Evolutionary conservation across 2,888 invertebrate species (phyloP), one percentile per base, ranked within the genome.

Genomic region (Nesidiocoris tenuis): DNA sequence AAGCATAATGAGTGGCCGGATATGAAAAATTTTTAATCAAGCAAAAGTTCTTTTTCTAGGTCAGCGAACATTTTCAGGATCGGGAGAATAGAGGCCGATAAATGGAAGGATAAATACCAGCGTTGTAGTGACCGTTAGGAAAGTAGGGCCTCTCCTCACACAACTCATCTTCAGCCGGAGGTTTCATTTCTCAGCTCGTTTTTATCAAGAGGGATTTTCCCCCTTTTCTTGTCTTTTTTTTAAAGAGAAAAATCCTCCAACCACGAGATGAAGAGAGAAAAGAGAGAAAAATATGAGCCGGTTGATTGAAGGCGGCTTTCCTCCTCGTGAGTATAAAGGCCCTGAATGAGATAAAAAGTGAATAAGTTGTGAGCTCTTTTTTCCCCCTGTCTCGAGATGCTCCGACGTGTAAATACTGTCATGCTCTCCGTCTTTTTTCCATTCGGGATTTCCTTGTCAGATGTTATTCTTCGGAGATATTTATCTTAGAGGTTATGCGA

Each of bases 271-370:
- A 39, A 39, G 39, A 39, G 39, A 39, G 39, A 39, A 39, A 39
- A 12, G 39, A 12, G 39, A 39, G 39, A 39, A 39, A 39, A 39
- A 39, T 39, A 39, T 39, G 39, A 39, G 39, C 39, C 39, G 39
- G 39, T 39, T 39, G 39, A 39, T 39, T 39, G 39, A 39, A 39
- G 39, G 39, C 39, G 39, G 39, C 39, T 39, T 39, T 12, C 39
- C 39, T 39, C 39, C 39, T 39, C 3, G 39, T 39, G 39, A 39
- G 39, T 39, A 12, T 39, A 39, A 39, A 39, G 39, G 39, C 39
- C 39, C 39, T 63, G 65, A 65, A 65, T 39, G 25, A 65, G 65
- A 65, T 65, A 65, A 65, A 65, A 39, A 65, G 65, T 25, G 39
- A 65, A 65, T 39, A 65, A 65, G 65, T 65, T 65, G 65, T 1